phyloP scores from a whole-genome alignment of 1,140 invertebrate genomes.

The Drosophila lini region DNA sequence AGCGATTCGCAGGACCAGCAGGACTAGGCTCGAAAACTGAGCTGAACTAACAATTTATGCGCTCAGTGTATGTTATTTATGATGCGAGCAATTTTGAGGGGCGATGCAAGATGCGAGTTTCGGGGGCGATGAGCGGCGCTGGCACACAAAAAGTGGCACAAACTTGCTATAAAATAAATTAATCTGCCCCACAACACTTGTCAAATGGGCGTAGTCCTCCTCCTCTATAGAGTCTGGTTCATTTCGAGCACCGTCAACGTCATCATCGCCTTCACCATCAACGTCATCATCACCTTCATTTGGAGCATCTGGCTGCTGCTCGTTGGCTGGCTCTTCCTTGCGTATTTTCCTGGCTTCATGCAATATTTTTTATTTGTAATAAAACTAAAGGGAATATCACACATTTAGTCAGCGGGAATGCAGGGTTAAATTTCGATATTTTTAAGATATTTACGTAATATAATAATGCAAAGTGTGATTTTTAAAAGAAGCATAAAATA shows the following conservation, averaged over 20 bases:
- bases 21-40: slow-evolving; percentile 13
- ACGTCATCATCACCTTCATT: slow-evolving; percentile 46
- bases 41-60: slow-evolving; percentile 54
- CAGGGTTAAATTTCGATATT: neutral
- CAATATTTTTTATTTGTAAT: neutral
- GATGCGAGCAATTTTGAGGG: slow-evolving; percentile 41
- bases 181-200: slow-evolving; percentile 68
- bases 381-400: slow-evolving; percentile 1
- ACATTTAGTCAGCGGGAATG: neutral
- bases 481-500: no score
- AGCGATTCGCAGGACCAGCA: slow-evolving; percentile 3
- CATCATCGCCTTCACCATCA: slow-evolving; percentile 28
- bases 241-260: slow-evolving; percentile 41
- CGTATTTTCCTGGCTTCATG: slow-evolving; percentile 1
- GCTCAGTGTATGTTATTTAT: slow-evolving; percentile 65
- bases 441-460: neutral
- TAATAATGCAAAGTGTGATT: neutral
- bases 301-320: slow-evolving; percentile 42
- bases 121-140: slow-evolving; percentile 10
- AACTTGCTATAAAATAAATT: slow-evolving; percentile 76
- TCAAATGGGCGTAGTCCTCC: slow-evolving; percentile 42
- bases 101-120: slow-evolving; percentile 12
- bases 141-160: slow-evolving; percentile 57
- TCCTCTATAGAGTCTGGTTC: slow-evolving; percentile 30
- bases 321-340: slow-evolving; percentile 2